Evolutionary conservation across 2,797 vertebrate species (phyloP).

Genomic region (Serranus cabrilla): DNA sequence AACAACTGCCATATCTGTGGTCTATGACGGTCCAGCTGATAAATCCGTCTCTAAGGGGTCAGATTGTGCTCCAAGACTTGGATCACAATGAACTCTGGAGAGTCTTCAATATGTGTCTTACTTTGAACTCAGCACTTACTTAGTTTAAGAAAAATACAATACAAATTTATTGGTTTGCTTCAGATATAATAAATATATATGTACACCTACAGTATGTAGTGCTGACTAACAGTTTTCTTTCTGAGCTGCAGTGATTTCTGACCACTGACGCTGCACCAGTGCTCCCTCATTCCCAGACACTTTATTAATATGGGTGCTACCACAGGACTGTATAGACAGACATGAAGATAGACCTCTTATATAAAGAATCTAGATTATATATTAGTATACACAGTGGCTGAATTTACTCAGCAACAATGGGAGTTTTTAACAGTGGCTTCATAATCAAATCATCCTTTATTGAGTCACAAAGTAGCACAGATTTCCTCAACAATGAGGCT

Average conservation of each 20-base stretch:
- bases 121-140: neutral
- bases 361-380: conserved; percentile 30
- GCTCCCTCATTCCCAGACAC: conserved; percentile 31
- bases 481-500: conserved; percentile 23
- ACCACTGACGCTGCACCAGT: conserved; percentile 31
- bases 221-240: neutral
- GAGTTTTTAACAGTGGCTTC: conserved; percentile 23
- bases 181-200: neutral
- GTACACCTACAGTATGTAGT: neutral
- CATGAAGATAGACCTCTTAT: conserved; percentile 18
- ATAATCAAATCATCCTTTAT: conserved; percentile 30
- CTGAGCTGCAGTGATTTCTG: conserved; percentile 21
- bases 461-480: conserved; percentile 51
- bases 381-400: conserved; percentile 25
- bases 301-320: conserved; percentile 54
- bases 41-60: neutral
- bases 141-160: conserved; percentile 8
- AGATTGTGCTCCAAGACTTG: neutral
- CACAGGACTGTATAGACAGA: conserved; percentile 22
- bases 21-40: conserved; percentile 23
- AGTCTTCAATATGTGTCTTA: conserved; percentile 19
- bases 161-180: neutral
- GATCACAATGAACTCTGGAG: conserved; percentile 4
- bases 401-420: conserved; percentile 29
- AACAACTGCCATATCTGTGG: conserved; percentile 57